Percentiles rank a stretch among this genome's conserved stretches.
These are phyloP conservation scores for Amazona vittata DNA, from an alignment of 2,113 vertebrate species.

Conservation along the genomic window DNA sequence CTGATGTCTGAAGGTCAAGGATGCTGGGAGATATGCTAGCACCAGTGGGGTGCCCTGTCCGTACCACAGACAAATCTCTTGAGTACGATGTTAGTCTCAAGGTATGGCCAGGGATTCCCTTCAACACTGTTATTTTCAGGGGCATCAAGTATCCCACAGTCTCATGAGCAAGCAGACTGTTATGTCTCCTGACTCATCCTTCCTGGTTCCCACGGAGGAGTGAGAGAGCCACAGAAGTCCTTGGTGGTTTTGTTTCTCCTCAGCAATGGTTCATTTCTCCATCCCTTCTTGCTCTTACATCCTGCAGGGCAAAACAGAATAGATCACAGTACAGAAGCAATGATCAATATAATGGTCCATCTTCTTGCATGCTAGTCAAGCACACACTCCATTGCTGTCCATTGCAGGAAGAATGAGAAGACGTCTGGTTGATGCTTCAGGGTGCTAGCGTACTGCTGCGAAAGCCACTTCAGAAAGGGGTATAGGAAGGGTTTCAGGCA, in stretches of 20 bases:
- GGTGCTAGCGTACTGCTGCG: neutral
- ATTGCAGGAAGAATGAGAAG: neutral
- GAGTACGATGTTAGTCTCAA: neutral
- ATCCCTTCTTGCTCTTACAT: neutral
- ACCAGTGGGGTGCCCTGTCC: neutral
- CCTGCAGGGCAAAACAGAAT: neutral
- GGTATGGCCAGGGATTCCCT: neutral
- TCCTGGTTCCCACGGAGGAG: neutral
- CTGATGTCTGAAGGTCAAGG: neutral
- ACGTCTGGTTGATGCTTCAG: neutral
- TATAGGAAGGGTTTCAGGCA: neutral
- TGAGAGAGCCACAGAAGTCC: neutral
- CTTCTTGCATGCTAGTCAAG: neutral
- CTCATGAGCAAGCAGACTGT: neutral
- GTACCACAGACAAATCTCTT: neutral
- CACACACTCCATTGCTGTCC: neutral
- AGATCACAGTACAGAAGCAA: neutral
- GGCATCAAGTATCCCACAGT: neutral
- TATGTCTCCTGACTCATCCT: neutral
- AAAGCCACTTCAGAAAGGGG: neutral
- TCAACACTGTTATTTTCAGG: neutral
- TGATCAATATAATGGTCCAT: accelerated
- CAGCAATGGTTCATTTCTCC: neutral
- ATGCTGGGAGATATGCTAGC: neutral
- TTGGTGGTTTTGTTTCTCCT: neutral